phyloP scores from a whole-genome alignment of 1,140 invertebrate genomes.

The Drosophila orena region DNA sequence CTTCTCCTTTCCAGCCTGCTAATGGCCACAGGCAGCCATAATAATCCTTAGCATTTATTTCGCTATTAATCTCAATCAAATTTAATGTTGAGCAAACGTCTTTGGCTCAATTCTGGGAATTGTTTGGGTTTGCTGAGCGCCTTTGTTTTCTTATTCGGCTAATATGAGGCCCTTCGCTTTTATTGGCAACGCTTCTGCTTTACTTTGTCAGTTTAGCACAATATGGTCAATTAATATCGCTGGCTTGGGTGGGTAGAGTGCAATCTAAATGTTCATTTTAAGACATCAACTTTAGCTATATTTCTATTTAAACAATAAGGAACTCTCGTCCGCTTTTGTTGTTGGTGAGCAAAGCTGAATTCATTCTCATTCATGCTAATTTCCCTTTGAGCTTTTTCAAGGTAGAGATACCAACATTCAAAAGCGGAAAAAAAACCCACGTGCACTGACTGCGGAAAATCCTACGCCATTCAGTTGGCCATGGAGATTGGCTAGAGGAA shows the following conservation, averaged over 20 bases:
- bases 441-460: conserved; percentile 31
- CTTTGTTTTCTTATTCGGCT: conserved; percentile 31
- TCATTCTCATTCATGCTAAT: conserved; percentile 54
- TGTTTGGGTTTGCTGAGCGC: conserved; percentile 31
- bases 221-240: conserved; percentile 32
- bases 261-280: not conserved
- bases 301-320: no score
- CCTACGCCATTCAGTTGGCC: conserved; percentile 20
- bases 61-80: conserved; percentile 82
- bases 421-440: not conserved
- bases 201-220: conserved; percentile 35
- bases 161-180: conserved; percentile 68
- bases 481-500: conserved; percentile 20
- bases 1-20: conserved; percentile 3
- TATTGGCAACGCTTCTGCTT: conserved; percentile 55
- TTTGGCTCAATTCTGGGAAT: conserved; percentile 31
- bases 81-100: conserved; percentile 74
- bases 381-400: conserved; percentile 37
- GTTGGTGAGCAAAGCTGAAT: conserved; percentile 7
- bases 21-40: conserved; percentile 54
- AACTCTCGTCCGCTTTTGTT: not conserved
- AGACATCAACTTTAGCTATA: no score
- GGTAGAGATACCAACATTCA: conserved; percentile 11
- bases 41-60: conserved; percentile 79
- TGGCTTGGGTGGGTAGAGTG: not conserved